Conservation (phyloP, 2,888 invertebrate species). For the Lissonota sp. region DNA sequence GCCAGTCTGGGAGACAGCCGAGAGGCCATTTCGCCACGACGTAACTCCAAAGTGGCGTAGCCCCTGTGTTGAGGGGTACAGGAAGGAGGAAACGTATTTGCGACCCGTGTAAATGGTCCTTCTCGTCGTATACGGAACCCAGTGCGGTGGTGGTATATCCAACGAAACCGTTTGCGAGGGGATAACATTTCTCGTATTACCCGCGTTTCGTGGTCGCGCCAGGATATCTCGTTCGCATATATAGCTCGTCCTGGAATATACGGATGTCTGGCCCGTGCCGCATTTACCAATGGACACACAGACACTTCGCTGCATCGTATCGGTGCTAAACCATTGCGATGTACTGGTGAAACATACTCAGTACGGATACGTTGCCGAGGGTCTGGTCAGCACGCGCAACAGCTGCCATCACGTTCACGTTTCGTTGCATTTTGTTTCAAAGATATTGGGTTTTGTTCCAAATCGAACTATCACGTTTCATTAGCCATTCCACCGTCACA, state of each 20-base stretch:
- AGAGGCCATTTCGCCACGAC: constrained; percentile 50
- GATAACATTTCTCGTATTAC: constrained; percentile 50
- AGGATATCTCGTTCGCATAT: constrained; percentile 28
- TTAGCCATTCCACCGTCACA: background rate
- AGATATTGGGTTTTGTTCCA: constrained; percentile 55
- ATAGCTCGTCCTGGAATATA: constrained; percentile 37
- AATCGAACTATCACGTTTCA: constrained; percentile 58
- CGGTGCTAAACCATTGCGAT: constrained; percentile 43
- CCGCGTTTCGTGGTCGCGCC: constrained; percentile 45
- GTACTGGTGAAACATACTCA: constrained; percentile 45
- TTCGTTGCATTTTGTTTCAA: constrained; percentile 52
- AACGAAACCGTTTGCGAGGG: constrained; percentile 46
- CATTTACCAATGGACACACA: constrained; percentile 2
- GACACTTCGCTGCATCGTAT: constrained; percentile 3
- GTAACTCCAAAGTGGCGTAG: constrained; percentile 59
- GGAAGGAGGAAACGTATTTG: constrained; percentile 55
- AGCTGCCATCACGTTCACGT: constrained; percentile 57
- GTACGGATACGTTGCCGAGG: constrained; percentile 31
- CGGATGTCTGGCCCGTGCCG: constrained; percentile 20
- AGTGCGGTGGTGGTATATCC: constrained; percentile 35
- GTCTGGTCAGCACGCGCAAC: constrained; percentile 53
- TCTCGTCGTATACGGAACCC: constrained; percentile 15
- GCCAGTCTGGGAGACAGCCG: constrained; percentile 50
- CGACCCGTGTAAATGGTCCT: constrained; percentile 54
- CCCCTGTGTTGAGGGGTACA: constrained; percentile 26